phyloP scores from a whole-genome alignment of 1,140 invertebrate species.

The Riptortus pedestris region DNA sequence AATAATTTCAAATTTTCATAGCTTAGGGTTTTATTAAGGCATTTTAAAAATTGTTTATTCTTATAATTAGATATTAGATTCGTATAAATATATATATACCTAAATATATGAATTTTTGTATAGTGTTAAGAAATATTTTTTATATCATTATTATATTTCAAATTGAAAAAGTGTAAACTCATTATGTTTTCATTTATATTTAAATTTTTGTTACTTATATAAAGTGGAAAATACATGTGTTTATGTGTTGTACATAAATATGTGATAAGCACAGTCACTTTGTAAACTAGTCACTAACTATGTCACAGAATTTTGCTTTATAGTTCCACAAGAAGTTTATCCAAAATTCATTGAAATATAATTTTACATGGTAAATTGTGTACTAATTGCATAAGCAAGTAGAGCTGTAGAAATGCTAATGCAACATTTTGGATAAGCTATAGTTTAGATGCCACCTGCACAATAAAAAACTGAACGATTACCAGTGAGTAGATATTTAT shows the following conservation, averaged over 20 bases:
- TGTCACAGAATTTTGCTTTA: conserved; percentile 1
- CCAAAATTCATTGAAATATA: neutral
- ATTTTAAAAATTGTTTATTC: no score
- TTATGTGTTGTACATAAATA: conserved; percentile 6
- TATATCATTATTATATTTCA: no score
- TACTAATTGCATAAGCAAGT: neutral
- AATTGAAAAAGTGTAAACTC: neutral
- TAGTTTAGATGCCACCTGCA: conserved; percentile 13
- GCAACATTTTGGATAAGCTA: conserved; percentile 13
- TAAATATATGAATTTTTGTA: no score
- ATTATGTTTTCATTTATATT: neutral
- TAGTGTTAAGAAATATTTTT: no score
- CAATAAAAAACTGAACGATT: neutral
- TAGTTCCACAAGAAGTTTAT: conserved; percentile 6
- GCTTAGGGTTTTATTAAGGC: neutral
- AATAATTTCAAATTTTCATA: no score
- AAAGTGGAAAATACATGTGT: neutral
- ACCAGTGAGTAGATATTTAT: conserved; percentile 8
- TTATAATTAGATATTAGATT: no score
- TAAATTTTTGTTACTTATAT: neutral
- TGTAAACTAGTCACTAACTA: conserved; percentile 1
- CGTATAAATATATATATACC: no score
- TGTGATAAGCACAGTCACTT: conserved; percentile 10
- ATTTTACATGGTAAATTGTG: neutral
- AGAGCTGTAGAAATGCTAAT: neutral